Base-by-base conservation (phyloP, 2,888 invertebrate species). In the Acrobasis consociella region DNA sequence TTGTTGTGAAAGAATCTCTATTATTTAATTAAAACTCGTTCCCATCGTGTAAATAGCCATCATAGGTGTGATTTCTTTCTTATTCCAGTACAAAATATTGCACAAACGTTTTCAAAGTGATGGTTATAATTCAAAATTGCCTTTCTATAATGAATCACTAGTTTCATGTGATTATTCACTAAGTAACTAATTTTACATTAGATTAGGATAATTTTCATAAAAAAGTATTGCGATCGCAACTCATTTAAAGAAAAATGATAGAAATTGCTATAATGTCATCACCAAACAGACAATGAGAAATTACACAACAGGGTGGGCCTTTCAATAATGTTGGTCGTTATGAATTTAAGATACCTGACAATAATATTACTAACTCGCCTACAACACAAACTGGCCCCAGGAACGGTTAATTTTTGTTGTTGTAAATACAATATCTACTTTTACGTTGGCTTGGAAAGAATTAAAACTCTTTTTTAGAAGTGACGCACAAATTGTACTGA, bases 321-420 rank as follows among this genome's bases (percentile, higher is more conserved):
- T 75, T 77, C 74, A 75, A 72, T 75, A 78, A 77, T 75, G 74
- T 82, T 78, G 82, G 78, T 85, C 83, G 72, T 81, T 83, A 85
- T 82, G 85, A 86, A 87, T 87, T 87, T 86, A 89, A 81, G 79
- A 86, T 85, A 85, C 80, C 87, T 83, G 91, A 91, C 91, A 91
- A 92, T 92, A 92, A 91, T 86, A 80, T 82, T 75, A 81, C 81
- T 84, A 83, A 85, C 80, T 79, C 77, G 72, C 74, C 73, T 75
- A 72, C 74, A 76, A 69, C 66, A 70, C 64, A 46, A 46, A 46
- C 46, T 75, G 68, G 70, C 68, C 70, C 65, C 68, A 69, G 69
- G 72, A 75, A 68, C 71, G 72, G 69, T 70, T n/a, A 38, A 17
- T 10, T 39, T 39, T 42, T n/a, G 0, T 13, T 15, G 38, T 55